These are phyloP conservation scores for Syrrhaptes paradoxus DNA, from an alignment of 2,113 vertebrate species.

Conservation along the genomic window DNA sequence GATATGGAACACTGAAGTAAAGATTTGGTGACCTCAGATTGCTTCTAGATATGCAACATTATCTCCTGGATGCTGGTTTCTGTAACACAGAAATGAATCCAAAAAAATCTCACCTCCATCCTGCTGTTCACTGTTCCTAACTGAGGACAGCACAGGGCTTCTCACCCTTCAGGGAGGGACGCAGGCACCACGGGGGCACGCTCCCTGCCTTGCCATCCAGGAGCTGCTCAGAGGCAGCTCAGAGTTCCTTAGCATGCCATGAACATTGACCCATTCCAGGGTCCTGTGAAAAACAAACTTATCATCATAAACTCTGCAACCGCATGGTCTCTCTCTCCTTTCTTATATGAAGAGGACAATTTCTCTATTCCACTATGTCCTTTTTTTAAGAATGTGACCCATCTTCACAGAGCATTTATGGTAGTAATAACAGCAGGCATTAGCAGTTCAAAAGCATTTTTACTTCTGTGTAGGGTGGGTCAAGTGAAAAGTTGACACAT, in stretches of 20 bases:
- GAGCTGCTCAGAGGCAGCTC: not conserved
- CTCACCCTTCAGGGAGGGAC: not conserved
- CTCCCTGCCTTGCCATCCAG: too few species aligned
- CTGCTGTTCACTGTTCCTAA: not conserved
- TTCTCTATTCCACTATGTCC: not conserved
- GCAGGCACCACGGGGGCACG: rapidly evolving
- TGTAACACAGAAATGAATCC: not conserved
- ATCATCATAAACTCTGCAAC: not conserved
- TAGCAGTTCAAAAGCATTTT: not conserved
- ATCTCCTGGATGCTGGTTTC: not conserved
- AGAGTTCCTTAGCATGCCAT: rapidly evolving
- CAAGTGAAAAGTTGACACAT: not conserved
- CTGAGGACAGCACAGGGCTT: not conserved
- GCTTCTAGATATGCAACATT: not conserved
- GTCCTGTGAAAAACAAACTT: not conserved
- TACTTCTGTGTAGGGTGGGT: not conserved
- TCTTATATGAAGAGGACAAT: not conserved
- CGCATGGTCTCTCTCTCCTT: not conserved
- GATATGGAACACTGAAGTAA: not conserved
- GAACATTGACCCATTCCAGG: not conserved
- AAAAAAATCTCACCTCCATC: not conserved
- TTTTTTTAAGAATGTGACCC: not conserved
- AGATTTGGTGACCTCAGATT: not conserved
- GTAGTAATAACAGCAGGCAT: not conserved
- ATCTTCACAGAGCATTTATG: not conserved